These are phyloP conservation scores for Sinocyclocheilus maitianheensis DNA, from an alignment of 2,113 vertebrate genomes.

Conservation along the genomic window DNA sequence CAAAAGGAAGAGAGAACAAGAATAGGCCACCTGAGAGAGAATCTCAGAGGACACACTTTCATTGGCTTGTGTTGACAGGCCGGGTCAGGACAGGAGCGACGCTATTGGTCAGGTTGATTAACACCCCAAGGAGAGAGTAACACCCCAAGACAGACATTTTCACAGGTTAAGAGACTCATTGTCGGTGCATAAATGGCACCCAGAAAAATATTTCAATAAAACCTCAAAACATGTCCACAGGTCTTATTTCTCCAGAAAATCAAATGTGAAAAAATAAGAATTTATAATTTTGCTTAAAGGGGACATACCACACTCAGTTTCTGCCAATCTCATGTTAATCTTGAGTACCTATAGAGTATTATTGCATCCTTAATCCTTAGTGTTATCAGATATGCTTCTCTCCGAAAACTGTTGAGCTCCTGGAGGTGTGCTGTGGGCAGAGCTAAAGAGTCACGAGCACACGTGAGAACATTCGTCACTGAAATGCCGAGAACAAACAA, in stretches of 20 bases:
- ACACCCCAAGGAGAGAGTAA: background rate
- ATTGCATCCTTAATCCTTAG: no score
- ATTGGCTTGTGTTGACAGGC: background rate
- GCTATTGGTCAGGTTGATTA: background rate
- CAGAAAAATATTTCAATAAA: background rate
- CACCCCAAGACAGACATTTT: background rate
- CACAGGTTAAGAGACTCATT: background rate
- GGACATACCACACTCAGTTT: no score
- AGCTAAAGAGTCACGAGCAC: no score
- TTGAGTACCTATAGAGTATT: no score
- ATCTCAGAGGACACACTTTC: background rate
- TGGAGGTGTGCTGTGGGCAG: no score
- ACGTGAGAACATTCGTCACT: no score
- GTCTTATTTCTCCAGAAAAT: background rate
- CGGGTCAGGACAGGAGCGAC: background rate
- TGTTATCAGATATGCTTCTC: no score
- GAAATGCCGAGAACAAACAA: no score
- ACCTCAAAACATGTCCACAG: background rate
- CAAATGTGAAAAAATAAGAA: no score
- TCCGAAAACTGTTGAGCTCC: no score
- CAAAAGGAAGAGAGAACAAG: slow-evolving; percentile 9
- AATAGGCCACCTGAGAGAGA: background rate
- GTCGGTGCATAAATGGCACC: background rate
- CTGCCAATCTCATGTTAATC: no score
- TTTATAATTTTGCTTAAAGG: background rate